phyloP scores from a whole-genome alignment of 2,797 vertebrate genomes.

The Chelon auratus region DNA sequence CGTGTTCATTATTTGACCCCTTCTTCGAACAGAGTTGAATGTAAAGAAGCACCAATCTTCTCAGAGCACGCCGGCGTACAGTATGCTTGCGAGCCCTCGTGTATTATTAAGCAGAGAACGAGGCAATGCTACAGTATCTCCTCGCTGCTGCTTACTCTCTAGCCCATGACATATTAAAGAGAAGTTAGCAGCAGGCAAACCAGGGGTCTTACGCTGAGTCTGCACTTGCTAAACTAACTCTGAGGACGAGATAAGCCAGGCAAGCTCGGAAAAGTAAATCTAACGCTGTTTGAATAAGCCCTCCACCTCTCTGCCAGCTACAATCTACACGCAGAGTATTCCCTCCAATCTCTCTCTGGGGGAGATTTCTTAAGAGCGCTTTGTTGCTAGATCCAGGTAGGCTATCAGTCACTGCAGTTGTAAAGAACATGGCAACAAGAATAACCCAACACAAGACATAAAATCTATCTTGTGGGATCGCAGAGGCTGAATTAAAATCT shows the following conservation, averaged over 20 bases:
- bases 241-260: slow-evolving; percentile 73
- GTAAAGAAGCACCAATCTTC: slow-evolving; percentile 46
- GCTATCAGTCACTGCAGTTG: slow-evolving; percentile 68
- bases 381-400: slow-evolving; percentile 75
- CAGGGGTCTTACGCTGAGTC: slow-evolving; percentile 72
- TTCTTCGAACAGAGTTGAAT: slow-evolving; percentile 29
- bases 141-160: slow-evolving; percentile 54
- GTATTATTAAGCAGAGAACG: slow-evolving; percentile 65
- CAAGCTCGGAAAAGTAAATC: slow-evolving; percentile 74
- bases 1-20: slow-evolving; percentile 48
- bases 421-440: slow-evolving; percentile 68
- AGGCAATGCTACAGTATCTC: slow-evolving; percentile 53
- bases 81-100: slow-evolving; percentile 36
- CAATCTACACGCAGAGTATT: slow-evolving; percentile 63
- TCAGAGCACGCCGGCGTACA: slow-evolving; percentile 27
- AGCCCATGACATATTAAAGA: slow-evolving; percentile 71
- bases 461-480: slow-evolving; percentile 69
- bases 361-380: slow-evolving; percentile 70
- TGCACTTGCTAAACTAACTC: slow-evolving; percentile 76
- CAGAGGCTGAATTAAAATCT: slow-evolving; percentile 74
- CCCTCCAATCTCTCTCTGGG: slow-evolving; percentile 69
- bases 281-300: slow-evolving; percentile 77
- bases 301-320: slow-evolving; percentile 62
- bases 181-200: slow-evolving; percentile 63
- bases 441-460: slow-evolving; percentile 66